These are phyloP conservation scores for Drosophila pachea DNA, from an alignment of 1,140 invertebrate genomes.

Conservation along the genomic window DNA sequence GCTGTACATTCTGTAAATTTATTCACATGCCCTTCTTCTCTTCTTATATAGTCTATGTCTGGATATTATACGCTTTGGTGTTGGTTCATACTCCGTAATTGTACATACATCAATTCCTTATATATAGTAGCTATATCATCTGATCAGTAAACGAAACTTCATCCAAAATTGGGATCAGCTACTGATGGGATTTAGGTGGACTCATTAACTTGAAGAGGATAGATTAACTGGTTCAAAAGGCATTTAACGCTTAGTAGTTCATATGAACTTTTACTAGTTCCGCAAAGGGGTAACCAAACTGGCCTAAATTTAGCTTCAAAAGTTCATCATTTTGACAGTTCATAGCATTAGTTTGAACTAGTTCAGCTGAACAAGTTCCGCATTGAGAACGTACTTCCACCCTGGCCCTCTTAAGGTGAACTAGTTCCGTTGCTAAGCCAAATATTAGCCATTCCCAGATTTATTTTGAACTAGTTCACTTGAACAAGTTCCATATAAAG, in stretches of 20 bases:
- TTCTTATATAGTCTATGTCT: constrained; percentile 35
- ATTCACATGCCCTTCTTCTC: constrained; percentile 20
- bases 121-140: constrained; percentile 10
- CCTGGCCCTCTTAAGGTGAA: background rate
- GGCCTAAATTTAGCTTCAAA: background rate
- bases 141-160: constrained; percentile 28
- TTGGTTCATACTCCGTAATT: constrained; percentile 37
- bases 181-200: too few relatives aligned
- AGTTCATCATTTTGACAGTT: background rate
- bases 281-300: too few relatives aligned
- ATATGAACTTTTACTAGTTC: background rate
- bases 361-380: constrained; percentile 9
- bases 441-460: background rate
- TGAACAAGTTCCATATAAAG: constrained; percentile 7
- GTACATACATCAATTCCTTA: background rate
- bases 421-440: background rate
- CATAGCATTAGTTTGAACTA: background rate
- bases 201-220: too few relatives aligned
- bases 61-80: constrained; percentile 44
- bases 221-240: background rate
- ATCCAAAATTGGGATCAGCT: constrained; percentile 7
- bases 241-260: background rate
- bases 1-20: constrained; percentile 34
- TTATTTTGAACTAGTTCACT: constrained; percentile 15
- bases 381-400: too few relatives aligned